A percentile compares a stretch with the other conserved stretches of the same genome.
phyloP scores from a whole-genome alignment of 2,888 invertebrate species.

The Cantharis rustica region DNA sequence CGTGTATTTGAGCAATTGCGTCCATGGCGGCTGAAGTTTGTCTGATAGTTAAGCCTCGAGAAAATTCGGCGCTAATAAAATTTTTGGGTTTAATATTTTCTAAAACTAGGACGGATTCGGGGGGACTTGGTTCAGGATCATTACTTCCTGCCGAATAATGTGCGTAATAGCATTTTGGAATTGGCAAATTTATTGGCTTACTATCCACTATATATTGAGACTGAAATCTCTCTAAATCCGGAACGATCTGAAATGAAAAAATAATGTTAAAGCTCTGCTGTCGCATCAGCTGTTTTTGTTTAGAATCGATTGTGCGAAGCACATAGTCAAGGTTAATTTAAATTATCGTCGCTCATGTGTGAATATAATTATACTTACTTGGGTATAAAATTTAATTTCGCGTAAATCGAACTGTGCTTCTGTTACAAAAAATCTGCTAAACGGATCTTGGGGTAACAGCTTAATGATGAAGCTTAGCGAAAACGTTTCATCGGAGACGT shows the following conservation, averaged over 20 bases:
- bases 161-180: slow-evolving; percentile 73
- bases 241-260: slow-evolving; percentile 63
- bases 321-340: background rate
- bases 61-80: slow-evolving; percentile 70
- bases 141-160: slow-evolving; percentile 61
- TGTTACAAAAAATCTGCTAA: slow-evolving; percentile 78
- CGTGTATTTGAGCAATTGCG: slow-evolving; percentile 75
- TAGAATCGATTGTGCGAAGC: background rate
- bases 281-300: background rate
- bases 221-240: slow-evolving; percentile 69
- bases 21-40: slow-evolving; percentile 73
- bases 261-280: background rate
- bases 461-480: slow-evolving; percentile 69
- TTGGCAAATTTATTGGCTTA: slow-evolving; percentile 63
- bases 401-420: slow-evolving; percentile 82
- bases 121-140: slow-evolving; percentile 55
- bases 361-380: slow-evolving; percentile 58
- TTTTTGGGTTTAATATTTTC: slow-evolving; percentile 73
- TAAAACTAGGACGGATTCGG: slow-evolving; percentile 73
- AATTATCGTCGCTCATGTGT: background rate
- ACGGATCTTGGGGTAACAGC: slow-evolving; percentile 77
- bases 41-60: slow-evolving; percentile 67
- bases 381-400: slow-evolving; percentile 82
- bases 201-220: slow-evolving; percentile 53
- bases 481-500: slow-evolving; percentile 41